Evolutionary conservation across 2,113 vertebrate species (phyloP).

Genomic region (Nesoenas mayeri): DNA sequence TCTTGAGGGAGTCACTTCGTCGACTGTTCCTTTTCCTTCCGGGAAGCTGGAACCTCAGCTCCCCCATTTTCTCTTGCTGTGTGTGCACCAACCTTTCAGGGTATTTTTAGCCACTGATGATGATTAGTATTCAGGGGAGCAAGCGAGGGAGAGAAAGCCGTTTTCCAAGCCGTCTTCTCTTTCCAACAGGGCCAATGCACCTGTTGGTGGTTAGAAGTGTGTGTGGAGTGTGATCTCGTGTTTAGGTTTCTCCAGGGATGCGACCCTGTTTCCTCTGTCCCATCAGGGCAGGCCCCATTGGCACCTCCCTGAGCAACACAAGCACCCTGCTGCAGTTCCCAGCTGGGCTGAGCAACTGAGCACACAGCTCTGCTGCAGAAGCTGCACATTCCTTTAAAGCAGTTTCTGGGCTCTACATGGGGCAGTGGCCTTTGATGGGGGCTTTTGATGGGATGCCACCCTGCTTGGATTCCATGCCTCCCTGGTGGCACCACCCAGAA

Average conservation of each 20-base stretch:
- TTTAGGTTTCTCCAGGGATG: background rate
- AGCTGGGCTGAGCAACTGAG: too few species aligned
- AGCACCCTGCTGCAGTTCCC: background rate
- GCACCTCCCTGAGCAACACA: background rate
- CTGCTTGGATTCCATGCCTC: background rate
- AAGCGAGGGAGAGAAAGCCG: background rate
- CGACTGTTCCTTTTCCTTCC: background rate
- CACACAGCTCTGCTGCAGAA: accelerated
- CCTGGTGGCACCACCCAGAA: accelerated
- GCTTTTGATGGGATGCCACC: background rate
- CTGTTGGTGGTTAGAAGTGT: background rate
- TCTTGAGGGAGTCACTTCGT: background rate
- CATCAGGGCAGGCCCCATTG: accelerated
- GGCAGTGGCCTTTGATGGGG: background rate
- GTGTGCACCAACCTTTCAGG: background rate
- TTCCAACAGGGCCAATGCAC: background rate
- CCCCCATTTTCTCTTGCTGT: slow-evolving; percentile 5
- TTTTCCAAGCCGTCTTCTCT: background rate
- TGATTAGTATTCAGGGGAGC: slow-evolving; percentile 58
- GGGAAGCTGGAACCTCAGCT: background rate
- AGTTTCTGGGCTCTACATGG: background rate
- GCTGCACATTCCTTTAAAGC: accelerated
- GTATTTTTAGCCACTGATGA: slow-evolving; percentile 46
- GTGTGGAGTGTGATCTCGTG: background rate
- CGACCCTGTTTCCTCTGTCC: too few species aligned